Percentiles rank a stretch among this genome's conserved stretches.
phyloP scores from a whole-genome alignment of 1,140 invertebrate genomes.

The Penaeus chinensis region DNA sequence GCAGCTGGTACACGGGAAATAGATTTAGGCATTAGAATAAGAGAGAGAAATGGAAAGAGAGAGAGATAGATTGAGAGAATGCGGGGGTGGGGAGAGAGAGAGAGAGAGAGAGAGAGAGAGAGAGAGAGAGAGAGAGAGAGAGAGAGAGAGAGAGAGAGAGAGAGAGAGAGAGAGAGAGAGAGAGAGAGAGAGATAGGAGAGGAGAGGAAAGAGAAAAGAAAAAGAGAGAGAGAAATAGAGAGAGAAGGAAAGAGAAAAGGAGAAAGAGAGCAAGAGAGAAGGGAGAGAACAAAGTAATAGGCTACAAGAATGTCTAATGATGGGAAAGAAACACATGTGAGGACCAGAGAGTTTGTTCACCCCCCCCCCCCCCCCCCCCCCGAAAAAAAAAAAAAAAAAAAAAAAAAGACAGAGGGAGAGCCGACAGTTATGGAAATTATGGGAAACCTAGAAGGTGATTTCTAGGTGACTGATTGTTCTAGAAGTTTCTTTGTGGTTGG shows the following conservation, averaged over 20 bases:
- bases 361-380: not conserved
- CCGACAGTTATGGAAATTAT: not conserved
- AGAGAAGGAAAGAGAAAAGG: not conserved
- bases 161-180: constrained; percentile 36
- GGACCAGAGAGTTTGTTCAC: not conserved
- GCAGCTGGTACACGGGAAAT: too few species aligned
- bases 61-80: not conserved
- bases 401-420: constrained; percentile 1
- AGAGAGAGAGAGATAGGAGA: constrained; percentile 21
- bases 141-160: constrained; percentile 13
- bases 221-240: not conserved
- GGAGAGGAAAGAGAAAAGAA: not conserved
- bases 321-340: too few species aligned
- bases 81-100: not conserved
- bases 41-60: not conserved
- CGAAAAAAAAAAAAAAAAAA: not conserved
- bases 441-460: too few species aligned
- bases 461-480: too few species aligned
- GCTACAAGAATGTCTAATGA: too few species aligned
- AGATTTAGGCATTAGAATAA: too few species aligned
- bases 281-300: not conserved
- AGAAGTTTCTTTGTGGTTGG: not conserved
- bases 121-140: constrained; percentile 18
- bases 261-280: not conserved
- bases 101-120: constrained; percentile 30